Conservation (phyloP, 2,888 invertebrate species). For the Mimas tiliae region DNA sequence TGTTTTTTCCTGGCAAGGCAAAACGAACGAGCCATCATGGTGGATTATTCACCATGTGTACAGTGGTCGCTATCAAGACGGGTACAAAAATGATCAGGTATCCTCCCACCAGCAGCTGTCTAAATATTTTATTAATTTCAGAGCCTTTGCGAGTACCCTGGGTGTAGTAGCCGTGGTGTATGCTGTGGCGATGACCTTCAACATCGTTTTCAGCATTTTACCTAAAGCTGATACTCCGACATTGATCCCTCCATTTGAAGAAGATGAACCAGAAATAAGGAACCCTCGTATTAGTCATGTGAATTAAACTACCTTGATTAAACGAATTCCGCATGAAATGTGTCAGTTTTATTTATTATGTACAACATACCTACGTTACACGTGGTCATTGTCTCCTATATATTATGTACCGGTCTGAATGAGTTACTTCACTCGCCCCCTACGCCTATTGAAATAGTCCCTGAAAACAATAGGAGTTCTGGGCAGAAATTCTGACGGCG, state of each 20-base stretch:
- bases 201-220: slow-evolving; percentile 4
- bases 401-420: too few species aligned
- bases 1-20: too few species aligned
- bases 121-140: neutral
- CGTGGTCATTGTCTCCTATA: too few species aligned
- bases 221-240: slow-evolving; percentile 7
- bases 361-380: neutral
- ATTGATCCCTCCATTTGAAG: neutral
- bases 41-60: too few species aligned
- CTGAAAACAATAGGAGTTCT: too few species aligned
- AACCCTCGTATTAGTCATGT: neutral
- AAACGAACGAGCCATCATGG: too few species aligned
- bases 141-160: slow-evolving; percentile 8
- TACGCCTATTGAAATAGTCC: too few species aligned
- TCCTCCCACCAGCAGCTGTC: too few species aligned
- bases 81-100: too few species aligned
- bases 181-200: slow-evolving; percentile 8
- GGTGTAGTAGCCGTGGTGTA: slow-evolving; percentile 2
- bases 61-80: too few species aligned
- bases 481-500: too few species aligned
- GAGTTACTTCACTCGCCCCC: too few species aligned
- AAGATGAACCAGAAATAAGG: slow-evolving; percentile 7
- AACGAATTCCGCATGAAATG: neutral
- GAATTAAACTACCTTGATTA: neutral
- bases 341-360: neutral